phyloP scores from a whole-genome alignment of 2,888 invertebrate species.

The Drosophila nigricruria region DNA sequence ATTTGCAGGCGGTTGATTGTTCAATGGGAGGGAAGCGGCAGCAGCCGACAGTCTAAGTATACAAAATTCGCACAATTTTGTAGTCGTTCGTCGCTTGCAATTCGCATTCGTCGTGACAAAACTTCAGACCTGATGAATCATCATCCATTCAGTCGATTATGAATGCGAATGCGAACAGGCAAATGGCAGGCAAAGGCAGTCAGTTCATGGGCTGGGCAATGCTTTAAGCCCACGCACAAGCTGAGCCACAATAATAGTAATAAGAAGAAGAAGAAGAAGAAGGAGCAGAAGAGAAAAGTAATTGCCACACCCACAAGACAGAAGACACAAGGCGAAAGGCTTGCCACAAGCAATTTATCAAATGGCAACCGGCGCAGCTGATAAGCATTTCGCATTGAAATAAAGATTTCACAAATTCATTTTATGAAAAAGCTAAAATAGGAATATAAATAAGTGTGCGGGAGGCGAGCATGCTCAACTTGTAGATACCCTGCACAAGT shows the following conservation, averaged over 20 bases:
- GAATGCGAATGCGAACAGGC: slow-evolving; percentile 8
- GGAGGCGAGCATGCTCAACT: neutral
- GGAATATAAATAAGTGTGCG: neutral
- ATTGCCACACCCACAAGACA: slow-evolving; percentile 24
- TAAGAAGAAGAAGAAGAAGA: neutral
- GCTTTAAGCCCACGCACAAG: slow-evolving; percentile 43
- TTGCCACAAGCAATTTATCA: slow-evolving; percentile 16
- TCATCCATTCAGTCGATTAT: slow-evolving; percentile 1
- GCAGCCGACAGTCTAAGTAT: neutral
- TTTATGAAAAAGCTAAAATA: neutral
- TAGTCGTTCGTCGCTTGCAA: neutral
- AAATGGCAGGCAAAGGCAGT: slow-evolving; percentile 15
- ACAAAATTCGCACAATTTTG: slow-evolving; percentile 13
- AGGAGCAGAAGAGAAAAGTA: neutral
- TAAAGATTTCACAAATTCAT: slow-evolving; percentile 7
- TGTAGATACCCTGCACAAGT: neutral
- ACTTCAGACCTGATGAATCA: slow-evolving; percentile 23
- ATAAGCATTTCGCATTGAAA: slow-evolving; percentile 20
- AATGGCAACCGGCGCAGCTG: slow-evolving; percentile 9
- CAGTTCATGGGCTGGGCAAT: slow-evolving; percentile 2
- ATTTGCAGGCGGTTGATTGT: slow-evolving; percentile 15
- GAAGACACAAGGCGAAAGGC: neutral
- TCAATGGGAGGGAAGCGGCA: neutral
- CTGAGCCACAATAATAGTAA: neutral
- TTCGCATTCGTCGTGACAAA: slow-evolving; percentile 17